phyloP scores from a whole-genome alignment of 2,888 invertebrate species.

The Lithosia quadra region DNA sequence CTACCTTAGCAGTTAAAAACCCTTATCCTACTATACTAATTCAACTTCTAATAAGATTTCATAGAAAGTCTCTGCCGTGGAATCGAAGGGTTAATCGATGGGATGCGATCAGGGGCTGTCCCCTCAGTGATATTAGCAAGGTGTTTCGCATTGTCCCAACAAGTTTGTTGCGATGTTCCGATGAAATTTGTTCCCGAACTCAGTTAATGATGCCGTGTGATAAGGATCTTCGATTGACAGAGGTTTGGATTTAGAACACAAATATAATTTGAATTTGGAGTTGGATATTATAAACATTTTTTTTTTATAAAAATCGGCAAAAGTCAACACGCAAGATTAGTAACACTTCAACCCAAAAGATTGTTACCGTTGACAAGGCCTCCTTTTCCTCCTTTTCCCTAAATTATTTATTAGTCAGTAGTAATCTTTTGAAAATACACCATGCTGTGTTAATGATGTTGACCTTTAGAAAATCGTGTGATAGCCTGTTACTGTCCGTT shows the following conservation, averaged over 20 bases:
- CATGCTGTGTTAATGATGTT: too few relatives aligned
- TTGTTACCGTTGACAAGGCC: too few relatives aligned
- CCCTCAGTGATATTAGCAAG: conserved; percentile 59
- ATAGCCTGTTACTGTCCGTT: too few relatives aligned
- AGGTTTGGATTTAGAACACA: conserved; percentile 22
- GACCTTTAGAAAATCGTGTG: too few relatives aligned
- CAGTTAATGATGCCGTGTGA: conserved; percentile 75
- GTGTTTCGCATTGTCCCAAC: conserved; percentile 69
- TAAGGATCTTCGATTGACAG: conserved; percentile 60
- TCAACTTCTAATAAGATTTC: neutral
- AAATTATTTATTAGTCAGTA: too few relatives aligned
- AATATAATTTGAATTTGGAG: conserved; percentile 38
- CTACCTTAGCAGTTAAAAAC: too few relatives aligned
- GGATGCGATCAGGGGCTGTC: conserved; percentile 35
- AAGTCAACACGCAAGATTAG: neutral
- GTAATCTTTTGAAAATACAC: too few relatives aligned
- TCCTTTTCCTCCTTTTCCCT: too few relatives aligned
- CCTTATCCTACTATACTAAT: neutral
- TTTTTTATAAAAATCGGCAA: neutral
- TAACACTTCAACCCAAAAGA: too few relatives aligned
- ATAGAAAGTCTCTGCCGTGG: conserved; percentile 32
- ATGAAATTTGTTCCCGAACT: conserved; percentile 75
- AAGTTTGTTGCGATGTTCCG: conserved; percentile 63
- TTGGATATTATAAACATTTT: neutral
- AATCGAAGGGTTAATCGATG: conserved; percentile 42